Base-by-base conservation (phyloP, 2,113 vertebrate genomes). In the Varanus salvator region DNA sequence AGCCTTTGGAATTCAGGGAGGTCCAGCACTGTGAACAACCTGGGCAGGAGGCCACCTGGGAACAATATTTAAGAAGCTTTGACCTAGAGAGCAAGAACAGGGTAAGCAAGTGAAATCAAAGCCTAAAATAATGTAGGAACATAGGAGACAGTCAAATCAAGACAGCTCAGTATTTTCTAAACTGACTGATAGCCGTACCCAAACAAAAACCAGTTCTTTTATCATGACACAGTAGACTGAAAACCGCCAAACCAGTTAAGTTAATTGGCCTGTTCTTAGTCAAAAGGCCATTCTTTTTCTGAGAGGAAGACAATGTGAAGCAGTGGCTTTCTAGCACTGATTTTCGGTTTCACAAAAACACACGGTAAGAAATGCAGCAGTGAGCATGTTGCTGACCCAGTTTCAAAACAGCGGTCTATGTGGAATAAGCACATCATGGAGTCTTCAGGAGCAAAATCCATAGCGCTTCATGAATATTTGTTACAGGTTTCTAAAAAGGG, bases 321-420 rank as follows among this genome's bases (percentile, higher is more conserved):
- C 25, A 4, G 3, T 3, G 69, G 8, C 14, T 64, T 64, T 64
- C 54, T 38, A 77, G 85, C 54, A 44, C 34, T 25, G 29, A 78
- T 68, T 50, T 64, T 66, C 38, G 23, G n/a, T 80, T 87, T 68
- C 34, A 31, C 19, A 12, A 80, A 87, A 80, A 68, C 50, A 21
- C n/a, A 19, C 6, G 11, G 38, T 52, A 31, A 66, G 34, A 66
- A 80, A 87, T 50, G 57, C 57, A 80, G 60, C 75, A 87, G 75
- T 48, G 44, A 15, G 68, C 14, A 52, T 5, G 9, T 12, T 12
- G 38, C 27, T 80, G 86, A 80, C 60, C 75, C 75, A 87, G 15
- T 87, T 87, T 80, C 75, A 19, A 80, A 78, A 80, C 38, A 80
- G 60, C 86, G 66, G 66, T 66, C 48, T 68, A 50, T 48, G 38